Percentiles rank a stretch among this genome's conserved stretches.
Conservation (phyloP, 2,113 vertebrate genomes). For the Seriola aureovittata region DNA sequence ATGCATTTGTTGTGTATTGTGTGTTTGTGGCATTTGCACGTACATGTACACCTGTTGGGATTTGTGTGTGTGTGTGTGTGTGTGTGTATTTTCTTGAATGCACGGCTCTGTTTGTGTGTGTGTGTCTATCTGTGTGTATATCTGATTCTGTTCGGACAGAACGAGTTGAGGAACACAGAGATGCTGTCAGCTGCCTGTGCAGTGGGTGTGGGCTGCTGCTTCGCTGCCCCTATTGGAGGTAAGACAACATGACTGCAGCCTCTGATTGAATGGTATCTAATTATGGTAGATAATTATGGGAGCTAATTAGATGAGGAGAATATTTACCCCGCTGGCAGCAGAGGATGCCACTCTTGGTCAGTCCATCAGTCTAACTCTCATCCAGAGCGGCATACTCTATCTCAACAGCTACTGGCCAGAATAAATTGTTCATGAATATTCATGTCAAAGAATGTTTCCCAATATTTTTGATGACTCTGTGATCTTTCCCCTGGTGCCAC, state of each 20-base stretch:
- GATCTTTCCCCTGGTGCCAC: not conserved
- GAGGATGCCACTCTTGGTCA: conserved; percentile 24
- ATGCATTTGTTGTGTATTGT: conserved; percentile 22
- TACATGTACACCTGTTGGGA: conserved; percentile 23
- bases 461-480: not conserved
- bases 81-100: conserved; percentile 38
- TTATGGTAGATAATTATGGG: conserved; percentile 40
- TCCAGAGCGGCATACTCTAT: conserved; percentile 11
- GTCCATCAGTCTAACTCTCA: conserved; percentile 5
- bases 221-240: conserved; percentile 98
- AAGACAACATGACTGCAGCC: conserved; percentile 83
- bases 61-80: conserved; percentile 33
- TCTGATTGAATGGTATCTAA: conserved; percentile 50
- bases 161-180: conserved; percentile 96
- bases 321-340: conserved; percentile 3
- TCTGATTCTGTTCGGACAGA: conserved; percentile 85
- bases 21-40: conserved; percentile 46
- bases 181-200: conserved; percentile 98
- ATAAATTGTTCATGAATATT: not conserved
- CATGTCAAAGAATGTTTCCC: not conserved
- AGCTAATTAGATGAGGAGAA: conserved; percentile 43
- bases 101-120: conserved; percentile 15
- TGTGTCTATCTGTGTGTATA: conserved; percentile 45
- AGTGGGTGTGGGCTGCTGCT: conserved; percentile 97
- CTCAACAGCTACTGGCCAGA: not conserved